These are phyloP conservation scores for Schizothorax lantsangensis DNA, from an alignment of 2,797 vertebrate species.

Conservation along the genomic window DNA sequence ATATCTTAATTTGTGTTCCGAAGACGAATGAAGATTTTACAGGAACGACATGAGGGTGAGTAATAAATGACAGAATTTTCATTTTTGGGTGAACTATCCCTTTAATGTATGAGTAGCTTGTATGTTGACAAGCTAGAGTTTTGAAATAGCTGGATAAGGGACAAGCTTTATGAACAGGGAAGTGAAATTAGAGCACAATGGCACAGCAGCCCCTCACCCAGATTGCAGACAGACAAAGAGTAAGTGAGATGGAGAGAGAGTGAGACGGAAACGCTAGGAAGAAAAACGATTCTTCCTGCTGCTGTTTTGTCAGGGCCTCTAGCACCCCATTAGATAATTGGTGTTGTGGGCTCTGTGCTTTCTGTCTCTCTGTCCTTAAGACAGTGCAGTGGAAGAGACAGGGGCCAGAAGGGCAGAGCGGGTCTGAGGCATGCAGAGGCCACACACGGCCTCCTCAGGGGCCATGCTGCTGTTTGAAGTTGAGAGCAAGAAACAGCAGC, in stretches of 20 bases:
- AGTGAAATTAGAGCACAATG: constrained; percentile 9
- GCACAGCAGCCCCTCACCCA: constrained; percentile 28
- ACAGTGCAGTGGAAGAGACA: constrained; percentile 22
- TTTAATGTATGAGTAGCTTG: not conserved
- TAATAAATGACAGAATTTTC: not conserved
- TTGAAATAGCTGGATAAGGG: constrained; percentile 2
- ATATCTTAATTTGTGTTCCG: not conserved
- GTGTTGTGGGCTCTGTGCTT: constrained; percentile 42
- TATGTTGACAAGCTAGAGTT: not conserved
- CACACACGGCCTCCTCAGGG: constrained; percentile 47
- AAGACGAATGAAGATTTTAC: not conserved
- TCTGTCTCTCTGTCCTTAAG: constrained; percentile 42
- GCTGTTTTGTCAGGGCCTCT: constrained; percentile 42
- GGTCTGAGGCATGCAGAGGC: constrained; percentile 41
- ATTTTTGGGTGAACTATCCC: not conserved
- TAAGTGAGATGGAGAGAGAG: not conserved
- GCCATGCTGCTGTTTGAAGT: constrained; percentile 49
- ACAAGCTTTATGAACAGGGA: constrained; percentile 19
- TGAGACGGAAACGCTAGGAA: not conserved
- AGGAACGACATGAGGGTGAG: not conserved
- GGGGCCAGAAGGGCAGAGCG: constrained; percentile 30
- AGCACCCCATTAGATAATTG: constrained; percentile 55
- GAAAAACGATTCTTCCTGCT: constrained; percentile 36
- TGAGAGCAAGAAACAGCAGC: constrained; percentile 50
- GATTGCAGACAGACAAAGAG: constrained; percentile 31